A percentile compares a stretch with the other conserved stretches of the same genome.
phyloP scores from a whole-genome alignment of 2,888 invertebrate genomes.

The Drosophila incognita region DNA sequence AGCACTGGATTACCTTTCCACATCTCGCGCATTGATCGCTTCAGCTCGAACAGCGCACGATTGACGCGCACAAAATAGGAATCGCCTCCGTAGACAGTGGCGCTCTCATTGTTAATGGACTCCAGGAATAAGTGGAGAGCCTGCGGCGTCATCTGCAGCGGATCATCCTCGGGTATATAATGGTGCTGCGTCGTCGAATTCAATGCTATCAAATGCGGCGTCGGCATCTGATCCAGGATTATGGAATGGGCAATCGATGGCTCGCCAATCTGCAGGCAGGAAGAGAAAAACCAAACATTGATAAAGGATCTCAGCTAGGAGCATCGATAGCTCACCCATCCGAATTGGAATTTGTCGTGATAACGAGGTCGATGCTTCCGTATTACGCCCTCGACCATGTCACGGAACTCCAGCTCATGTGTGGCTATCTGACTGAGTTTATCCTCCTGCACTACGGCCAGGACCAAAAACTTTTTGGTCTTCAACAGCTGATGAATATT shows the following conservation, averaged over 20 bases:
- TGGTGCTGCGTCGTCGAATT: slow-evolving; percentile 97
- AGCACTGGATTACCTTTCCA: slow-evolving; percentile 97
- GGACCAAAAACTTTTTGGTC: slow-evolving; percentile 93
- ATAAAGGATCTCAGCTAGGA: background rate
- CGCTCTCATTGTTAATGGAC: slow-evolving; percentile 90
- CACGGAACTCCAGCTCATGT: slow-evolving; percentile 92
- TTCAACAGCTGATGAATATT: slow-evolving; percentile 93
- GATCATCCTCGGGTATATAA: slow-evolving; percentile 94
- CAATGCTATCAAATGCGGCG: slow-evolving; percentile 95
- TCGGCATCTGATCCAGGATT: slow-evolving; percentile 93
- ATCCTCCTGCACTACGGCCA: slow-evolving; percentile 95
- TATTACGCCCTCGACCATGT: slow-evolving; percentile 93
- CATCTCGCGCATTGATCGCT: slow-evolving; percentile 92
- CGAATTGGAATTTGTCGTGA: slow-evolving; percentile 95
- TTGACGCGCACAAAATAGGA: slow-evolving; percentile 91
- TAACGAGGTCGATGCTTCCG: slow-evolving; percentile 91
- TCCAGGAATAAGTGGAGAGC: slow-evolving; percentile 84
- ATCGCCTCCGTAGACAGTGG: slow-evolving; percentile 94
- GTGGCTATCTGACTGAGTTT: slow-evolving; percentile 92
- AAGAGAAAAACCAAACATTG: background rate
- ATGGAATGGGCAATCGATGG: slow-evolving; percentile 96
- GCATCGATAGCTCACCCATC: slow-evolving; percentile 88
- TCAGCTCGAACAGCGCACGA: slow-evolving; percentile 93
- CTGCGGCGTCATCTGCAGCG: slow-evolving; percentile 92
- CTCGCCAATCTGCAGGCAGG: slow-evolving; percentile 88